These are phyloP conservation scores for Drosophila borealis DNA, from an alignment of 2,888 invertebrate species.

Conservation along the genomic window DNA sequence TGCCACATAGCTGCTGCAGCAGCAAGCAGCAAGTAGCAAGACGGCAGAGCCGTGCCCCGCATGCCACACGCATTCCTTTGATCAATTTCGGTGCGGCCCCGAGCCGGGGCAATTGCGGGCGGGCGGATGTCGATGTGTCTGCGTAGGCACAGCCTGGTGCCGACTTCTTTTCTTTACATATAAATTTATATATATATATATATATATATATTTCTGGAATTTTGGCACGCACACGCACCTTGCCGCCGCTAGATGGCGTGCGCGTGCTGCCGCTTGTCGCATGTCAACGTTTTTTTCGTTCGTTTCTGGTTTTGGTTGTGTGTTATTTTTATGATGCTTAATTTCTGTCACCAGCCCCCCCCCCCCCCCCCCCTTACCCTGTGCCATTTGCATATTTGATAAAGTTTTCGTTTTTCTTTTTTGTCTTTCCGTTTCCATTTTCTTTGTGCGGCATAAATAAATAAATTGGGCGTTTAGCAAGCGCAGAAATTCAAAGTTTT, in stretches of 20 bases:
- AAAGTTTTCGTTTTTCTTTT: slow-evolving; percentile 20
- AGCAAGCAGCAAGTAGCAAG: slow-evolving; percentile 11
- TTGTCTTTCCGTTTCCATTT: not conserved
- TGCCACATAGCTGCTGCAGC: slow-evolving; percentile 36
- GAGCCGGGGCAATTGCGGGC: slow-evolving; percentile 43
- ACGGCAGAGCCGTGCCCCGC: slow-evolving; percentile 15
- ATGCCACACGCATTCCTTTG: slow-evolving; percentile 63
- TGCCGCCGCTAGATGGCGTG: slow-evolving; percentile 52
- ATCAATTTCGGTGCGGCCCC: slow-evolving; percentile 45
- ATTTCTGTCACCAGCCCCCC: slow-evolving; percentile 62
- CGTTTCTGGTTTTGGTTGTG: slow-evolving; percentile 15
- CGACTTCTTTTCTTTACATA: slow-evolving; percentile 4
- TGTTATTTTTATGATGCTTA: slow-evolving; percentile 69
- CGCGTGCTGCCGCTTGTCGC: slow-evolving; percentile 29
- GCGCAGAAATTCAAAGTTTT: slow-evolving; percentile 58
- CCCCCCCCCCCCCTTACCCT: not conserved
- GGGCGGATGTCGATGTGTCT: slow-evolving; percentile 10
- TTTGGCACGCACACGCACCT: slow-evolving; percentile 44
- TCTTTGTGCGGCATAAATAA: slow-evolving; percentile 54
- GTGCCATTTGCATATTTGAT: slow-evolving; percentile 71
- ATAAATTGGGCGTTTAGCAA: slow-evolving; percentile 63
- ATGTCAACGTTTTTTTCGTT: slow-evolving; percentile 48
- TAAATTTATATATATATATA: slow-evolving; percentile 13
- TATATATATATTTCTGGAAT: slow-evolving; percentile 42
- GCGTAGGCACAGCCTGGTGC: not conserved